Evolutionary conservation across 2,797 vertebrate genomes (phyloP).

Genomic region (Ceryle rudis): DNA sequence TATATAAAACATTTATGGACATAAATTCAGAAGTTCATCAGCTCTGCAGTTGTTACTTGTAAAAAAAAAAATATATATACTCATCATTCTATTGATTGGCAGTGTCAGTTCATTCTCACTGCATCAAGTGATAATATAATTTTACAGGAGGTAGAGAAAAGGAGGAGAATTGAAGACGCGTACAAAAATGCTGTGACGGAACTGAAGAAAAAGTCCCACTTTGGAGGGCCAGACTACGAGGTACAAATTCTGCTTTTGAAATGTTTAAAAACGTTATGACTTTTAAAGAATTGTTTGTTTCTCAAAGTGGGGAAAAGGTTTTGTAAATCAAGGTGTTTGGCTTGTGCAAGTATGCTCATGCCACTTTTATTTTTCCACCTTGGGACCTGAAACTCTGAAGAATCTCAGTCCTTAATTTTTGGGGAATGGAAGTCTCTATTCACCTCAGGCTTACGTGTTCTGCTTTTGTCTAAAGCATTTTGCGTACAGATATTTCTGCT

Average conservation of each 20-base stretch:
- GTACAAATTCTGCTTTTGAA: conserved; percentile 65
- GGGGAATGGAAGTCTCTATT: background rate
- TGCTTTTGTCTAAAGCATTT: background rate
- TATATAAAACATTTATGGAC: background rate
- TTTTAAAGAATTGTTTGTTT: background rate
- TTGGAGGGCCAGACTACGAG: conserved; percentile 95
- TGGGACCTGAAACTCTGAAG: background rate
- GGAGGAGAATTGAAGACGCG: conserved; percentile 80
- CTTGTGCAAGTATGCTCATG: background rate
- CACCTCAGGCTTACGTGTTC: background rate
- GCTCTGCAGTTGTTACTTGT: background rate
- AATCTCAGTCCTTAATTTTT: background rate
- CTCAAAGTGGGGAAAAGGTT: background rate
- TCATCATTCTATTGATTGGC: background rate
- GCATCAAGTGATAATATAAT: no score
- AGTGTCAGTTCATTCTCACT: background rate
- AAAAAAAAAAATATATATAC: background rate
- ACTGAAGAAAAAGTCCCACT: conserved; percentile 94
- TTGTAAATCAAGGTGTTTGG: background rate
- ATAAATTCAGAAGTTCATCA: background rate
- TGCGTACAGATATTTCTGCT: background rate
- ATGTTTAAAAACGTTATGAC: background rate
- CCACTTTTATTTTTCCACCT: background rate
- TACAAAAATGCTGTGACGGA: conserved; percentile 90
- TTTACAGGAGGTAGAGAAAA: no score